Evolutionary conservation across 1,140 invertebrate species (phyloP), one percentile per base, ranked within the genome.

Genomic region (Drosophila virilis): DNA sequence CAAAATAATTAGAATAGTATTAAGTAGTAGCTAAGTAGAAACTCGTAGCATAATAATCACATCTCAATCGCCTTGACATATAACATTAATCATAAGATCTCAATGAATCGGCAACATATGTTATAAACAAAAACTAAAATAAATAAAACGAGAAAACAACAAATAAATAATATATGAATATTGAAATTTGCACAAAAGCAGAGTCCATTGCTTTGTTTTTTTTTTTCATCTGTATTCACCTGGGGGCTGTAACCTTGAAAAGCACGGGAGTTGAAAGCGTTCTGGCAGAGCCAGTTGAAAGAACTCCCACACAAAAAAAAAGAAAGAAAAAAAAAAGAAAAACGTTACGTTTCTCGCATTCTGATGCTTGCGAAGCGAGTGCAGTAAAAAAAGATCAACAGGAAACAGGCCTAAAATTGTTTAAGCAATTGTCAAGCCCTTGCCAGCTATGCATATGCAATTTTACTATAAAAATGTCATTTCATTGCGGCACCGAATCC

Each of bases 211-310:
- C n/a, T n/a, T n/a, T n/a, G n/a, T n/a, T n/a, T n/a, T n/a, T n/a
- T 40, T 55, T 50, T 51, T 12, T 55, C 40, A 4, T n/a, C n/a
- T 7, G n/a, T 32, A 12, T 8, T 52, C 13, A 28, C 5, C n/a
- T 6, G 7, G 22, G 6, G 35, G 33, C 45, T 58, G 17, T 32
- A 45, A 32, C 57, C 38, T 69, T 69, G 57, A 60, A 59, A 28
- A 55, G 5, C 6, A 13, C 28, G 48, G 60, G 12, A 43, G 37
- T 35, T 17, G 22, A 48, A 7, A 22, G 10, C 2, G 3, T 28
- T 60, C 35, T 22, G 32, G 22, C 37, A 72, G 52, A 42, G 28
- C 6, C 61, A 55, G 65, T 54, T 74, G 55, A 68, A 74, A 61
- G 57, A 74, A 60, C 54, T 72, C 12, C 8, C 17, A 28, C 5